These are phyloP conservation scores for Brachionus sp. DNA, from an alignment of 1,140 invertebrate genomes.

Conservation along the genomic window DNA sequence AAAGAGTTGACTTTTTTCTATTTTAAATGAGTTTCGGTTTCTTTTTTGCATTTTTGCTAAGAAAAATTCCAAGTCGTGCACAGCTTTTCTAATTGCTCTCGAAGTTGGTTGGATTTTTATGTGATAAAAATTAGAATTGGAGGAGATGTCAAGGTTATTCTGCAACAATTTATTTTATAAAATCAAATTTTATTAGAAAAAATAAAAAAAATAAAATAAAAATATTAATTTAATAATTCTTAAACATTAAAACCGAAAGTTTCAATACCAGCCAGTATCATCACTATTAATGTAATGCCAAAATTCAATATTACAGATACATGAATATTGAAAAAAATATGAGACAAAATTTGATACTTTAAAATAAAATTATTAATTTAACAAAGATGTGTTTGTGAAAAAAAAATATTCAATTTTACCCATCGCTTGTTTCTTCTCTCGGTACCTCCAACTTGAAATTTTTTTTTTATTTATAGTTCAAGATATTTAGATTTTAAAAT, in stretches of 20 bases:
- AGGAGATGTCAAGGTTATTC: too few relatives aligned
- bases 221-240: neutral
- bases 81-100: too few relatives aligned
- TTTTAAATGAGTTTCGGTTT: too few relatives aligned
- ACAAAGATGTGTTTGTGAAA: neutral
- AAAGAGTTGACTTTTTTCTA: too few relatives aligned
- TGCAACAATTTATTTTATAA: too few relatives aligned
- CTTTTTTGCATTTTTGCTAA: too few relatives aligned
- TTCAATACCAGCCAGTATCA: neutral
- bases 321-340: slow-evolving; percentile 25
- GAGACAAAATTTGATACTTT: neutral
- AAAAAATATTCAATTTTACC: neutral
- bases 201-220: neutral
- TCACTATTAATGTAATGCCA: neutral
- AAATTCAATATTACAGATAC: neutral
- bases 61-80: too few relatives aligned
- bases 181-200: neutral
- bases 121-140: too few relatives aligned
- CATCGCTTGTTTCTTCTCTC: neutral
- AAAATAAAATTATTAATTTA: neutral
- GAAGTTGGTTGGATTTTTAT: too few relatives aligned
- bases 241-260: neutral
- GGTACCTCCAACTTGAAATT: neutral
- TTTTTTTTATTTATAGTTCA: neutral
- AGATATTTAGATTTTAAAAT: neutral